Percentiles rank a stretch among this genome's conserved stretches.
phyloP scores from a whole-genome alignment of 1,140 invertebrate genomes.

The Drosophila nannoptera region DNA sequence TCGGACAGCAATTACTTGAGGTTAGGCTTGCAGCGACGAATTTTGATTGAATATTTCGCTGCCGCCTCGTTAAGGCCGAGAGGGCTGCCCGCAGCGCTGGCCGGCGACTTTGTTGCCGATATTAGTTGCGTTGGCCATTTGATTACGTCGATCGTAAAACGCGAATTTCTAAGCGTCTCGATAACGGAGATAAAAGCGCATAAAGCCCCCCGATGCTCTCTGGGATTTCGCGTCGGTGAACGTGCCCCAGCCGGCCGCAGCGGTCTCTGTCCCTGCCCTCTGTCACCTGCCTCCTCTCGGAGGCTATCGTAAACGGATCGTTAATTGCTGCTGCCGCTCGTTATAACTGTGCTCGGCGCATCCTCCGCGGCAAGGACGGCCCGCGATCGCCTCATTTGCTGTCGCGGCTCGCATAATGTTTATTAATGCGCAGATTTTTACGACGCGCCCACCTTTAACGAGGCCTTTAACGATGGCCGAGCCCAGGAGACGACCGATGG shows the following conservation, averaged over 20 bases:
- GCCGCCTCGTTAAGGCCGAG: constrained; percentile 21
- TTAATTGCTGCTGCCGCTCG: constrained; percentile 44
- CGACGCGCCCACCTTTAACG: constrained; percentile 62
- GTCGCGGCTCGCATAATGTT: constrained; percentile 69
- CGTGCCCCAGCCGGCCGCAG: neutral
- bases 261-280: constrained; percentile 3
- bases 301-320: constrained; percentile 69
- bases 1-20: neutral
- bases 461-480: constrained; percentile 58
- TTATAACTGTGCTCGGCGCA: constrained; percentile 56
- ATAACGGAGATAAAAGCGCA: constrained; percentile 71
- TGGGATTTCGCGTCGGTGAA: constrained; percentile 4
- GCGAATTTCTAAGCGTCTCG: constrained; percentile 61
- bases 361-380: neutral
- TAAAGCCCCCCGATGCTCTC: constrained; percentile 29
- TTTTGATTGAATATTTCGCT: neutral
- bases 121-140: constrained; percentile 59
- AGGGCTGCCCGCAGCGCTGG: constrained; percentile 6
- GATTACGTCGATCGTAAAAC: constrained; percentile 67
- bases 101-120: constrained; percentile 62
- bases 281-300: neutral
- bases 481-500: constrained; percentile 32
- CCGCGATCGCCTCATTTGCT: constrained; percentile 42
- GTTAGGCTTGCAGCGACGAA: neutral
- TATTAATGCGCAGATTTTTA: constrained; percentile 75